These are phyloP conservation scores for Heliornis fulica DNA, from an alignment of 2,113 vertebrate species.

Conservation along the genomic window DNA sequence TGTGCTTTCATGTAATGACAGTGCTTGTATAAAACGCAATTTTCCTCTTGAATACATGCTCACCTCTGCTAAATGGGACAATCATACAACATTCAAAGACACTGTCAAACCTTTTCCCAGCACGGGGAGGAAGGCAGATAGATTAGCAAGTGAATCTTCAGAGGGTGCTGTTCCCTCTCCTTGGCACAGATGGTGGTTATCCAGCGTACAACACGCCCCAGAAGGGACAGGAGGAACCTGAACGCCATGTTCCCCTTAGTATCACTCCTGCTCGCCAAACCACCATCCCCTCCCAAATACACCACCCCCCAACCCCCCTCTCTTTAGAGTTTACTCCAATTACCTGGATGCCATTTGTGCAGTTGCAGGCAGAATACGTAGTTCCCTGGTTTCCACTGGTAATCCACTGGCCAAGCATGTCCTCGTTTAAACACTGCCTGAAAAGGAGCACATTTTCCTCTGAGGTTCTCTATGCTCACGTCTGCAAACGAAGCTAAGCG, in stretches of 20 bases:
- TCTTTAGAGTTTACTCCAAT: background rate
- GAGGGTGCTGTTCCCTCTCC: background rate
- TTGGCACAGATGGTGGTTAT: background rate
- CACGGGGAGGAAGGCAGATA: background rate
- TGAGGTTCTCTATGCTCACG: conserved; percentile 14
- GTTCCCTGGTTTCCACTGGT: conserved; percentile 71
- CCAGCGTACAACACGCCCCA: background rate
- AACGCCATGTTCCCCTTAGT: background rate
- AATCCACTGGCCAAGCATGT: conserved; percentile 73
- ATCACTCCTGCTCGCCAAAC: background rate
- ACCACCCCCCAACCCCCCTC: background rate
- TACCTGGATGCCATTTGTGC: conserved; percentile 77
- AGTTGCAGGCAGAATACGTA: conserved; percentile 81
- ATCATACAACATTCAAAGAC: background rate
- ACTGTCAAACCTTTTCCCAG: background rate
- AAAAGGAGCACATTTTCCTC: conserved; percentile 46
- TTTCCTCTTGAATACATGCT: background rate
- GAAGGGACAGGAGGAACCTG: background rate
- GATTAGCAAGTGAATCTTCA: background rate
- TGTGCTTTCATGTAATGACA: background rate
- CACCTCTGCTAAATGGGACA: background rate
- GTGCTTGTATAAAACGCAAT: background rate
- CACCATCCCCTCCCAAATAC: background rate
- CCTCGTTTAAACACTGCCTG: conserved; percentile 78
- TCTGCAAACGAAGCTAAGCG: background rate